Percentiles rank a stretch among this genome's conserved stretches.
Conservation (phyloP, 2,888 invertebrate species). For the Drosophila pegasa region DNA sequence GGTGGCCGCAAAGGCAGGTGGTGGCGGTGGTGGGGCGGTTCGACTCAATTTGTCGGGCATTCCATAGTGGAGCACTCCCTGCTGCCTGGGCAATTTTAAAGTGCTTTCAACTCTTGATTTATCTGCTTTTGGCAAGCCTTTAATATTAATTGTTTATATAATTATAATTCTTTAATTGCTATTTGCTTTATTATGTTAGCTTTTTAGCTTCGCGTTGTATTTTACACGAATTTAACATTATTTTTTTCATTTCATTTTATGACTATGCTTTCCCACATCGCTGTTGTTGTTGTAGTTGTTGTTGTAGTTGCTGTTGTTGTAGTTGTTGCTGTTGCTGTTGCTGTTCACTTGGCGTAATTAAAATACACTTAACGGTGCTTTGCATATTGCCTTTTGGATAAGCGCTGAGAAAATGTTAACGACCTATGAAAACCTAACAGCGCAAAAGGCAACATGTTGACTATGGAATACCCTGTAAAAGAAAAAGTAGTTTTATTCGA, state of each 20-base stretch:
- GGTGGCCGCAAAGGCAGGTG: no score
- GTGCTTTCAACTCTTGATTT: slow-evolving; percentile 1
- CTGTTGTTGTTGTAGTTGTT: slow-evolving; percentile 6
- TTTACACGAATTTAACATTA: slow-evolving; percentile 20
- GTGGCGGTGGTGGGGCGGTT: no score
- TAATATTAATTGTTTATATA: slow-evolving; percentile 17
- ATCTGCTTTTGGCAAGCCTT: slow-evolving; percentile 7
- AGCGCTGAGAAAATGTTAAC: slow-evolving; percentile 52
- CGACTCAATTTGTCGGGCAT: background rate
- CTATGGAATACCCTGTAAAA: slow-evolving; percentile 13
- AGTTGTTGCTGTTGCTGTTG: slow-evolving; percentile 6
- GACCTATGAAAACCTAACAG: slow-evolving; percentile 51
- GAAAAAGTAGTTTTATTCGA: no score
- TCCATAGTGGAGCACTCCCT: background rate
- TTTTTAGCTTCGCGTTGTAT: slow-evolving; percentile 20
- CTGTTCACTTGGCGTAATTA: slow-evolving; percentile 52
- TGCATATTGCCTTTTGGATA: slow-evolving; percentile 53
- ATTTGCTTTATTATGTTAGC: slow-evolving; percentile 50
- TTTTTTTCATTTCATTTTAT: slow-evolving; percentile 5
- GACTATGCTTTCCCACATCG: slow-evolving; percentile 41
- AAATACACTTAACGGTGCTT: slow-evolving; percentile 70
- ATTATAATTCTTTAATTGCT: slow-evolving; percentile 48
- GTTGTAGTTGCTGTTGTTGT: background rate
- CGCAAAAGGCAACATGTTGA: background rate
- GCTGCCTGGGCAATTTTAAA: background rate